These are phyloP conservation scores for Felis catus DNA, from an alignment of 2,113 vertebrate species.

Conservation along the genomic window F.catus_Fca126_mat1.0 CM031426.1:29038001-29038500, in stretches of 20 bases:
- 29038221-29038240: conserved; percentile 95
- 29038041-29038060: conserved; percentile 89
- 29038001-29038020: conserved; percentile 94
- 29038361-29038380: not conserved
- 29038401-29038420: conserved; percentile 33
- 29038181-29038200: conserved; percentile 93
- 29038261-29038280: conserved; percentile 99
- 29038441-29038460: not conserved
- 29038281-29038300: conserved; percentile 83
- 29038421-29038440: conserved; percentile 2
- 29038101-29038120: conserved; percentile 91
- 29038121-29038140: conserved; percentile 95
- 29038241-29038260: conserved; percentile 94
- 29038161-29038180: conserved; percentile 94
- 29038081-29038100: conserved; percentile 93
- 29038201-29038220: conserved; percentile 92
- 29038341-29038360: not conserved
- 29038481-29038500: conserved; percentile 40
- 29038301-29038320: conserved; percentile 72
- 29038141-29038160: conserved; percentile 91
- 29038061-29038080: conserved; percentile 94
- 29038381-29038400: conserved; percentile 30
- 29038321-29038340: conserved; percentile 43
- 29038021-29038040: conserved; percentile 92
- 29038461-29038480: not conserved